Conservation (phyloP, 2,797 vertebrate genomes). For the Numenius phaeopus region DNA sequence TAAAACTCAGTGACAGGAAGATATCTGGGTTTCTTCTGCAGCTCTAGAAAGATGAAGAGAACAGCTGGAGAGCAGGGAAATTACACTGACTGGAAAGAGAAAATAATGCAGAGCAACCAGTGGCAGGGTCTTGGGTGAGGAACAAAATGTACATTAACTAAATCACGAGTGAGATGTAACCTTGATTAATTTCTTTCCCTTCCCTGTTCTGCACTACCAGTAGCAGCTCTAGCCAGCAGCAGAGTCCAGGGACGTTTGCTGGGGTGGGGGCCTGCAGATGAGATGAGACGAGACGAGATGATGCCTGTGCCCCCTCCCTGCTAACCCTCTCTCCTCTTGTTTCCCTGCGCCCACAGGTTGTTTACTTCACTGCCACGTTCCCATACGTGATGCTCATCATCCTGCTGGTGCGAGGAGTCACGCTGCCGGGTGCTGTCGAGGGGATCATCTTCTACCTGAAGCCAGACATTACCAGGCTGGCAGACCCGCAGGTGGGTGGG, state of each 20-base stretch:
- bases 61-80: slow-evolving; percentile 44
- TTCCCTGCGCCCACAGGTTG: slow-evolving; percentile 79
- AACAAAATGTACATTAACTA: slow-evolving; percentile 20
- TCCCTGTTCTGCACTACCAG: background rate
- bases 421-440: slow-evolving; percentile 86
- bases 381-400: slow-evolving; percentile 91
- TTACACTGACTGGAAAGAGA: background rate
- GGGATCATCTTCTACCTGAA: slow-evolving; percentile 89
- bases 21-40: slow-evolving; percentile 1
- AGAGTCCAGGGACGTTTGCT: background rate
- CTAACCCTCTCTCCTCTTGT: background rate
- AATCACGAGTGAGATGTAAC: background rate
- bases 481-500: slow-evolving; percentile 82
- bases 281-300: background rate
- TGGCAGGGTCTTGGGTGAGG: background rate
- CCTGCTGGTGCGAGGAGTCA: slow-evolving; percentile 89
- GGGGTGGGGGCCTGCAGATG: background rate
- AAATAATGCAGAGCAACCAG: slow-evolving; percentile 15
- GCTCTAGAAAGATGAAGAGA: slow-evolving; percentile 37
- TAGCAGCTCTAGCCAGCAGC: background rate
- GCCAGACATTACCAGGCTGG: slow-evolving; percentile 82
- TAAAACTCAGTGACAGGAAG: slow-evolving; percentile 36
- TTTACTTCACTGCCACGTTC: slow-evolving; percentile 94
- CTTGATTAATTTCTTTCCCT: background rate
- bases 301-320: background rate